Evolutionary conservation across 1,140 invertebrate genomes (phyloP).

Genomic region (Cherax quadricarinatus): DNA sequence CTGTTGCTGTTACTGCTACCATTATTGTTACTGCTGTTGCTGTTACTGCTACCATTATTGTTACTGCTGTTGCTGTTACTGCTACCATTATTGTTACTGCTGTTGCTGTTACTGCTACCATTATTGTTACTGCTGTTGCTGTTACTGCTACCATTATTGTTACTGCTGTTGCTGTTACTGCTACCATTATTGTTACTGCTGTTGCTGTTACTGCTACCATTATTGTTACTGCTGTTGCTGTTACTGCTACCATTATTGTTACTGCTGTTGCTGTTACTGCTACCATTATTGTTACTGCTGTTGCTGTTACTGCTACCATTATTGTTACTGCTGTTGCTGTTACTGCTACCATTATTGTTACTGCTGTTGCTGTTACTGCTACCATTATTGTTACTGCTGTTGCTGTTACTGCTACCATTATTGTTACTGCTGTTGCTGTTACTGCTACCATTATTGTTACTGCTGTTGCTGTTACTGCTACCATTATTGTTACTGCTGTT

Average conservation of each 20-base stretch:
- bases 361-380: too few relatives aligned
- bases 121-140: not conserved
- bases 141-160: not conserved
- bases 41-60: not conserved
- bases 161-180: not conserved
- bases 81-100: not conserved
- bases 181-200: constrained; percentile 4
- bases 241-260: not conserved
- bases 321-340: constrained; percentile 11
- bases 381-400: too few relatives aligned
- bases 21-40: not conserved
- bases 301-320: constrained; percentile 13
- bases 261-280: not conserved
- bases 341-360: too few relatives aligned
- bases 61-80: not conserved
- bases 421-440: too few relatives aligned
- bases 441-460: too few relatives aligned
- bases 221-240: not conserved
- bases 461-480: too few relatives aligned
- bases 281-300: not conserved
- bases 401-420: too few relatives aligned
- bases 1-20: not conserved
- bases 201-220: not conserved
- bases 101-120: not conserved
- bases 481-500: too few relatives aligned